Evolutionary conservation across 1,140 invertebrate genomes (phyloP).

Genomic region (Latrodectus geometricus): DNA sequence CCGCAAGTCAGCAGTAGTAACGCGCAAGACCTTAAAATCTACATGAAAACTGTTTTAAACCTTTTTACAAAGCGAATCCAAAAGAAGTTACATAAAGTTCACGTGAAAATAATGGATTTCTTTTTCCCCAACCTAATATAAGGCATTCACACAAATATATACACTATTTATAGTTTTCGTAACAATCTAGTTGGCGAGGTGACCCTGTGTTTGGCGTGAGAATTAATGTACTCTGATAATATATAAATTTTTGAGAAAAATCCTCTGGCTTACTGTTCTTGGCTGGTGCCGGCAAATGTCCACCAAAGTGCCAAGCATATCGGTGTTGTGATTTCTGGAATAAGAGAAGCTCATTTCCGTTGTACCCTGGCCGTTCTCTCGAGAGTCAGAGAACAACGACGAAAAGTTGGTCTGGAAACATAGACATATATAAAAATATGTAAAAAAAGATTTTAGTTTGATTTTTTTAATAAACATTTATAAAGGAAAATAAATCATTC

Average conservation of each 20-base stretch:
- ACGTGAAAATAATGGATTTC: too few relatives aligned
- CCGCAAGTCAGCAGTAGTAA: too few relatives aligned
- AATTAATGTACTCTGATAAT: not conserved
- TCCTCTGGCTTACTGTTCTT: constrained; percentile 1
- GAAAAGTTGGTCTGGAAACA: constrained; percentile 40
- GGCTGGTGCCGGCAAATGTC: constrained; percentile 21
- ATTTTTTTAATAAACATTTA: too few relatives aligned
- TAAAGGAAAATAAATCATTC: too few relatives aligned
- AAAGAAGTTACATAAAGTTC: too few relatives aligned
- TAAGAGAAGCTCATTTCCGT: constrained; percentile 31
- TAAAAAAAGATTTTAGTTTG: not conserved
- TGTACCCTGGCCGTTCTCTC: constrained; percentile 27
- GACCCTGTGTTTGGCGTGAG: too few relatives aligned
- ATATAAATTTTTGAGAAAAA: not conserved
- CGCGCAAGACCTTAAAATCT: too few relatives aligned
- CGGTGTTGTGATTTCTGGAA: constrained; percentile 7
- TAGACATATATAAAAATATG: not conserved
- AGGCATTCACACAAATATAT: too few relatives aligned
- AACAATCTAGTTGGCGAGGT: too few relatives aligned
- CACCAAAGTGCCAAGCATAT: constrained; percentile 15
- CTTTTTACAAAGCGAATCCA: too few relatives aligned
- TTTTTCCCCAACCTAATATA: too few relatives aligned
- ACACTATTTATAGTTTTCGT: not conserved
- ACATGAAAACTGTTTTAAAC: too few relatives aligned
- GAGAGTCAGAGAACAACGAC: constrained; percentile 30